Percentiles rank a stretch among this genome's conserved stretches.
Evolutionary conservation across 1,140 invertebrate genomes (phyloP).

Genomic region (Hestina assimilis): DNA sequence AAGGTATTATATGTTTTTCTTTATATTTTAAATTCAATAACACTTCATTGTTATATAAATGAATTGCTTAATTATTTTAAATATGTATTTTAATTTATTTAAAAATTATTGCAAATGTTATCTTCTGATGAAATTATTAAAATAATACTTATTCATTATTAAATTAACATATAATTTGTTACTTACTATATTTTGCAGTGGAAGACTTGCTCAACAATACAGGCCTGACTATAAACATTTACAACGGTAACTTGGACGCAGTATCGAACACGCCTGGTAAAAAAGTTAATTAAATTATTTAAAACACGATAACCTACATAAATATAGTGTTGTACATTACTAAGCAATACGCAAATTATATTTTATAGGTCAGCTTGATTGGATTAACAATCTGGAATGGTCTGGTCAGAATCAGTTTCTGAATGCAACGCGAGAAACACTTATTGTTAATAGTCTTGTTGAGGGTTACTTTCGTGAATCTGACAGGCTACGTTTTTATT

Average conservation of each 20-base stretch:
- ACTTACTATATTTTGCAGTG: constrained; percentile 51
- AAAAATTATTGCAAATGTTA: not conserved
- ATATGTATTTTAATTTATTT: too few species aligned
- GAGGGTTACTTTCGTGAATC: constrained; percentile 57
- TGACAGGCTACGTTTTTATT: constrained; percentile 50
- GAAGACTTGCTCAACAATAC: constrained; percentile 67
- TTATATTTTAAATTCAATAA: too few species aligned
- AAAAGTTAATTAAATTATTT: not conserved
- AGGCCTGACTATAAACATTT: constrained; percentile 62
- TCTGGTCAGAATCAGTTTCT: constrained; percentile 43
- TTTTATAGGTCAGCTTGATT: constrained; percentile 56
- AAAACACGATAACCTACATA: too few species aligned
- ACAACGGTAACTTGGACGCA: constrained; percentile 74
- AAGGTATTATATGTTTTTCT: constrained; percentile 44
- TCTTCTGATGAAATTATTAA: too few species aligned
- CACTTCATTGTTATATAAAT: too few species aligned
- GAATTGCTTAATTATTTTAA: too few species aligned
- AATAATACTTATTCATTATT: not conserved
- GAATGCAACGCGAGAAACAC: constrained; percentile 33
- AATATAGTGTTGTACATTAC: too few species aligned
- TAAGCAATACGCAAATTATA: too few species aligned
- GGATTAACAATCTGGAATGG: constrained; percentile 59
- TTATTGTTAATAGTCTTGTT: constrained; percentile 45
- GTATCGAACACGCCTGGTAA: constrained; percentile 73
- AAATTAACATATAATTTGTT: not conserved